Evolutionary conservation across 2,797 vertebrate species (phyloP).

Genomic region (Leptoclinus maculatus): DNA sequence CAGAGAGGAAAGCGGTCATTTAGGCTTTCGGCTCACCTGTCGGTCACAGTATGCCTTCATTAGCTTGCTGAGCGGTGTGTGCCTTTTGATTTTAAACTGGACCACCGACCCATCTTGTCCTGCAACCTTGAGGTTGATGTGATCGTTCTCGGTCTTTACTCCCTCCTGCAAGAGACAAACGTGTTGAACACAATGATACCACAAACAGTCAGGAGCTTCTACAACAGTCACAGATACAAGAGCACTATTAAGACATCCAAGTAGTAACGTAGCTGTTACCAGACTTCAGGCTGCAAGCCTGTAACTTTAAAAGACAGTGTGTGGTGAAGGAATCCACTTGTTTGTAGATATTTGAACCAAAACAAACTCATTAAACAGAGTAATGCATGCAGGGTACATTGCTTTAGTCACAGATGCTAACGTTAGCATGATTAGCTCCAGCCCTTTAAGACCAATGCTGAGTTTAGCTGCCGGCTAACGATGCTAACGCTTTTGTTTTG

Average conservation of each 20-base stretch:
- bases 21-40: conserved; percentile 83
- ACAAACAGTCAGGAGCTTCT: background rate
- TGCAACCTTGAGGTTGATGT: conserved; percentile 95
- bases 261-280: background rate
- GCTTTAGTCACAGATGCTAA: conserved; percentile 54
- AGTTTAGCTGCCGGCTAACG: conserved; percentile 60
- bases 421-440: conserved; percentile 73
- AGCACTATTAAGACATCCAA: background rate
- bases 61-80: conserved; percentile 94
- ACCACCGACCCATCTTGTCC: conserved; percentile 95
- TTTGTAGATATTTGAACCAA: background rate
- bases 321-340: background rate
- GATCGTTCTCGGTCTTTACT: conserved; percentile 94
- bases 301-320: too few relatives aligned
- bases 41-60: conserved; percentile 97
- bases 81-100: conserved; percentile 96
- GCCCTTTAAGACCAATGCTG: conserved; percentile 6
- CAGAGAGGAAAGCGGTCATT: background rate
- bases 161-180: conserved; percentile 84
- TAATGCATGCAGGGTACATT: background rate
- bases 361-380: background rate
- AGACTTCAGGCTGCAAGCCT: background rate
- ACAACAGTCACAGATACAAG: background rate
- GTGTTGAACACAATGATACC: background rate
- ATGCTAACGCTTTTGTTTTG: conserved; percentile 42